These are phyloP conservation scores for Ennomos erosarius DNA, from an alignment of 2,888 invertebrate species.

Conservation along the genomic window DNA sequence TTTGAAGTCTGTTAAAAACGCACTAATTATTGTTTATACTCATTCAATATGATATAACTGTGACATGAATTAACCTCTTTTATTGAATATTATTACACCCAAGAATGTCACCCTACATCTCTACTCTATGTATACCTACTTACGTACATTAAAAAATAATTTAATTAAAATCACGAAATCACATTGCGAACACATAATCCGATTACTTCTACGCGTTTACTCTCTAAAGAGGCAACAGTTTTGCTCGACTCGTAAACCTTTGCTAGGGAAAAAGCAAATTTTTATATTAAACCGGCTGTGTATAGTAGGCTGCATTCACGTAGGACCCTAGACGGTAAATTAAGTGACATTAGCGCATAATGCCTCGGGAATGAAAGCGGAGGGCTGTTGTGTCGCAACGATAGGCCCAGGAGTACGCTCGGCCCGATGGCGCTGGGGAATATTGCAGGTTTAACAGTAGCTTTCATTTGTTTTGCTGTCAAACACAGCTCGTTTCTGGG, in stretches of 20 bases:
- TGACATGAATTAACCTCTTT: too few relatives aligned
- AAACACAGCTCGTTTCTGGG: slow-evolving; percentile 1
- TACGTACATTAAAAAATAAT: slow-evolving; percentile 3
- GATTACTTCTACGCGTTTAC: slow-evolving; percentile 81
- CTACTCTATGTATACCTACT: too few relatives aligned
- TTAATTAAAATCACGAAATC: slow-evolving; percentile 49
- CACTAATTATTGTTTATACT: too few relatives aligned
- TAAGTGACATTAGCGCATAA: slow-evolving; percentile 84
- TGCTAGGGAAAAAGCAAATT: slow-evolving; percentile 72
- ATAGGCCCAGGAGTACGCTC: slow-evolving; percentile 60
- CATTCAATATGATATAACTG: too few relatives aligned
- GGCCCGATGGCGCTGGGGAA: slow-evolving; percentile 42
- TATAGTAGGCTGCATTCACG: slow-evolving; percentile 73
- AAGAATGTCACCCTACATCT: too few relatives aligned
- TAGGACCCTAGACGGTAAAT: slow-evolving; percentile 83
- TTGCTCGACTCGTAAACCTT: slow-evolving; percentile 58
- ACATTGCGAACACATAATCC: slow-evolving; percentile 72
- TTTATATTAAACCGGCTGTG: slow-evolving; percentile 81
- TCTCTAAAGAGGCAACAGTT: slow-evolving; percentile 80
- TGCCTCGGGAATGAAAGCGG: slow-evolving; percentile 74
- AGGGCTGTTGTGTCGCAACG: slow-evolving; percentile 74
- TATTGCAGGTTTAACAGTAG: slow-evolving; percentile 9
- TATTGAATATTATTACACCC: too few relatives aligned
- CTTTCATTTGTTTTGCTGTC: slow-evolving; percentile 20
- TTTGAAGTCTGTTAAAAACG: too few relatives aligned